Base-by-base conservation (phyloP, 2,113 vertebrate species). In the Corynorhinus townsendii region DNA sequence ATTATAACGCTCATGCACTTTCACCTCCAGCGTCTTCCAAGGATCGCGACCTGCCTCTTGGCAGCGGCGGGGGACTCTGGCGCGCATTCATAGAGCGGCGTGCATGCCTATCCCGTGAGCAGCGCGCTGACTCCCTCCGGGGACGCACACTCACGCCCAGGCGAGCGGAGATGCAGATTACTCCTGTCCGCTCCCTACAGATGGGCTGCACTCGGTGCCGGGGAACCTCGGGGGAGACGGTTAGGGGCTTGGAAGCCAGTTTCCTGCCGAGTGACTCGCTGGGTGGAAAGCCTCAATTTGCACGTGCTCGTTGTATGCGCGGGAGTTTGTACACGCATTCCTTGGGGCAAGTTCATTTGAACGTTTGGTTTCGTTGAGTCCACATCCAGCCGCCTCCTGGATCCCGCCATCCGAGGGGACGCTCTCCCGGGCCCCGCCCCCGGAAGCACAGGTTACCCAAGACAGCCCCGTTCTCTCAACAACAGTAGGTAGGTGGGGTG, bases 51-150 rank as follows among this genome's bases (percentile, higher is more conserved):
- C 94, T 96, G 24, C 4, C 0, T n/a, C 90, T 97, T 96, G 15
- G 94, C 97, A 97, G 93, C 71, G 62, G 56, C 9, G 94, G 3
- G 3, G 14, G 82, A 92, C 43, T 66, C 85, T 97, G 86, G 96
- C 77, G 52, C 87, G 86, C 89, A 90, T 95, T 94, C 93, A 86
- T 87, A 88, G 56, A 96, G 49, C 96, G 95, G 59, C 84, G 66
- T 87, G 89, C 96, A 96, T 97, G 93, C 95, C 95, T 97, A 92
- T 94, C 92, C 88, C 47, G 93, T 97, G 95, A 97, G 93, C 95
- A 92, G 93, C 86, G 89, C 96, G 95, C 92, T 96, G 97, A 93
- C 73, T 96, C 97, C 96, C 95, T 94, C 62, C 38, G 92, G 94
- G 95, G 94, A 95, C 15, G 3, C 93, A 82, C 22, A 85, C 87